Conservation (phyloP, 2,113 vertebrate species). For the Mus pahari region DNA sequence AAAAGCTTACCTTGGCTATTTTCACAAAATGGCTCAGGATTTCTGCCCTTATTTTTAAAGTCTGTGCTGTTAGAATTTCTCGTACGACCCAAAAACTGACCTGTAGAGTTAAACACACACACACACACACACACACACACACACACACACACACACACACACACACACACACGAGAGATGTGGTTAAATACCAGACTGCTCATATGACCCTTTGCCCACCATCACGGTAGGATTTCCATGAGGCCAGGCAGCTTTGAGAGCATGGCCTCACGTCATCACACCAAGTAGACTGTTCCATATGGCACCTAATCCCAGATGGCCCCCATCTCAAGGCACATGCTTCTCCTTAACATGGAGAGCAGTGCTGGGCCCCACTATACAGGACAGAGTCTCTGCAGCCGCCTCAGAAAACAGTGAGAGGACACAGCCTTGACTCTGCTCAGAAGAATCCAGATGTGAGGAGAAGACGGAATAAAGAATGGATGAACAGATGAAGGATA, state of each 20-base stretch:
- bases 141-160: conserved; percentile 62
- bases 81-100: conserved; percentile 99
- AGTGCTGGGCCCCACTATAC: background rate
- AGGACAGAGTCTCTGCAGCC: background rate
- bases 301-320: background rate
- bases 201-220: background rate
- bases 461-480: background rate
- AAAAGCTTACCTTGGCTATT: conserved; percentile 95
- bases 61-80: conserved; percentile 97
- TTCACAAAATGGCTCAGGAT: conserved; percentile 98
- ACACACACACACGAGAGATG: conserved; percentile 43
- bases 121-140: conserved; percentile 54
- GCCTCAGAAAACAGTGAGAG: background rate
- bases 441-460: background rate
- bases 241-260: background rate
- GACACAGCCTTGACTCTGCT: background rate
- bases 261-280: background rate
- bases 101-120: conserved; percentile 86
- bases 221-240: background rate
- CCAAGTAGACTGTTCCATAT: background rate
- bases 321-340: background rate
- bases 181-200: background rate
- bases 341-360: background rate
- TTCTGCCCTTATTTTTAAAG: conserved; percentile 97
- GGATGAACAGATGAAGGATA: background rate